Evolutionary conservation across 1,140 invertebrate species (phyloP).

Genomic region (Caenorhabditis inopinata): DNA sequence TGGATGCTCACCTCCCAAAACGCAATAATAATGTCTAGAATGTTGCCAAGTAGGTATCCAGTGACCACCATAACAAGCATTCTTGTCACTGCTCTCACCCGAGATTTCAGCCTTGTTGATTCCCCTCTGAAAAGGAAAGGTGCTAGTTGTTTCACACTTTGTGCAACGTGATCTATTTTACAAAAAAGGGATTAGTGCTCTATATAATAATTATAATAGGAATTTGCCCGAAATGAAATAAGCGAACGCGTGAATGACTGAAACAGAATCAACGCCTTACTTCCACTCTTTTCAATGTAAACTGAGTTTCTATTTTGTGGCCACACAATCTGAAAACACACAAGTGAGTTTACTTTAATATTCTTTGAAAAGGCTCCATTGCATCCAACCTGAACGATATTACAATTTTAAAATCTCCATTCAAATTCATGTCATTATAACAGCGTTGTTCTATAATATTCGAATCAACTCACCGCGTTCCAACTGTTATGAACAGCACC

Average conservation of each 20-base stretch:
- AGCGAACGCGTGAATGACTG: neutral
- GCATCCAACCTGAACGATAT: constrained; percentile 29
- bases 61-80: constrained; percentile 59
- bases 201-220: neutral
- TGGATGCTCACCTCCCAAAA: constrained; percentile 49
- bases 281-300: too few species aligned
- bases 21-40: constrained; percentile 57
- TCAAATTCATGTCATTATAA: constrained; percentile 15
- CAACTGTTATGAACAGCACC: constrained; percentile 51
- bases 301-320: too few species aligned
- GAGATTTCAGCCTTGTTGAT: constrained; percentile 30
- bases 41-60: constrained; percentile 55
- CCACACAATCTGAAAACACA: too few species aligned
- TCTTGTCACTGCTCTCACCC: constrained; percentile 57
- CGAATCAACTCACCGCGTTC: constrained; percentile 48
- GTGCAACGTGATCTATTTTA: too few species aligned
- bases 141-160: too few species aligned
- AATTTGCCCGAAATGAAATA: neutral
- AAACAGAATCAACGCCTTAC: neutral
- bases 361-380: constrained; percentile 21
- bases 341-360: constrained; percentile 12
- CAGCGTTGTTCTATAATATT: neutral
- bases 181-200: constrained; percentile 1
- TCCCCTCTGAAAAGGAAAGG: constrained; percentile 41
- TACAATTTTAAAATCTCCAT: too few species aligned